Percentiles rank a stretch among this genome's conserved stretches.
These are phyloP conservation scores for Pandion haliaetus DNA, from an alignment of 2,113 vertebrate species.

Conservation along the genomic window DNA sequence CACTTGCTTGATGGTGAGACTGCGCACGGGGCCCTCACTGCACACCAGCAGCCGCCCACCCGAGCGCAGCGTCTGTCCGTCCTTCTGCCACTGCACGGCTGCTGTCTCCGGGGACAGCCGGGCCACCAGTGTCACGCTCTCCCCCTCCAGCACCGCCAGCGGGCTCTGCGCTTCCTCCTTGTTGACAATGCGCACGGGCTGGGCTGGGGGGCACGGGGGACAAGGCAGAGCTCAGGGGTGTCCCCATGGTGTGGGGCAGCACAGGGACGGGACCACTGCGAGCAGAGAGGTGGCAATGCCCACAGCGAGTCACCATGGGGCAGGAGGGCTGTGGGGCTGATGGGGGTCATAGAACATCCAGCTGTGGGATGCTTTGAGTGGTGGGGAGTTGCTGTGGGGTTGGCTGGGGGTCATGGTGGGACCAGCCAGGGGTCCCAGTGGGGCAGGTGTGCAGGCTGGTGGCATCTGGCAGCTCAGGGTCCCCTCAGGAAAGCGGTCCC, in stretches of 20 bases:
- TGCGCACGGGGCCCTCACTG: constrained; percentile 74
- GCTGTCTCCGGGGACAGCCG: constrained; percentile 70
- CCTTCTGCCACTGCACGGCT: constrained; percentile 78
- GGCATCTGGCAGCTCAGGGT: background rate
- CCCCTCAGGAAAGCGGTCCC: background rate
- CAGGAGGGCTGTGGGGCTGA: background rate
- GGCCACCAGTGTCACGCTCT: constrained; percentile 81
- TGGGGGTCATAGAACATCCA: no score
- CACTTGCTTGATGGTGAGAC: constrained; percentile 81
- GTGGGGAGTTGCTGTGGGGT: background rate
- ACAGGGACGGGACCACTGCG: rapidly evolving
- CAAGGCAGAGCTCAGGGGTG: background rate
- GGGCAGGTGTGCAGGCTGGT: background rate
- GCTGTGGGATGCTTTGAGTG: background rate
- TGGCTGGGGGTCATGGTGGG: background rate
- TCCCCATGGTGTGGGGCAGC: rapidly evolving
- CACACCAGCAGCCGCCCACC: constrained; percentile 79
- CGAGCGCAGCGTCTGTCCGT: constrained; percentile 64
- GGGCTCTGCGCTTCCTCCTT: constrained; percentile 69
- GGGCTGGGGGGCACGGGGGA: background rate
- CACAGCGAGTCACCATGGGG: rapidly evolving
- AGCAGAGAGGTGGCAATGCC: rapidly evolving
- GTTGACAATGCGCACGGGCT: constrained; percentile 59
- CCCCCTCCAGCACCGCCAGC: constrained; percentile 72
- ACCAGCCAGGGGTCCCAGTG: background rate